Percentiles rank a stretch among this genome's conserved stretches.
Evolutionary conservation across 1,140 invertebrate genomes (phyloP).

Genomic region (Pogonomyrmex barbatus): DNA sequence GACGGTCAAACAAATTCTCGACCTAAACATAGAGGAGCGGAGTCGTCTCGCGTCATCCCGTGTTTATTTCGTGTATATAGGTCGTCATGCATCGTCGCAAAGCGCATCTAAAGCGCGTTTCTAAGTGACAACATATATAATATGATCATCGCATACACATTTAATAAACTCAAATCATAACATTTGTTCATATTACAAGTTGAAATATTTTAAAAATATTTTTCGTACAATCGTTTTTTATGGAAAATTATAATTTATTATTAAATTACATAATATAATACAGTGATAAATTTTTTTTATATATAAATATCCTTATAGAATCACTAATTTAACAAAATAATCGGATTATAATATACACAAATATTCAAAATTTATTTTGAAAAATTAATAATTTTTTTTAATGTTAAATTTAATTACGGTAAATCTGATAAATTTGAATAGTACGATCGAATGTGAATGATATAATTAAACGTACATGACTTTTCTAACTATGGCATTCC

Average conservation of each 20-base stretch:
- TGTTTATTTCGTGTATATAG: slow-evolving; percentile 24
- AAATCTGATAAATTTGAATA: neutral
- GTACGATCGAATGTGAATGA: neutral
- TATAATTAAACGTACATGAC: neutral
- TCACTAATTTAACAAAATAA: neutral
- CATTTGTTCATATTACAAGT: neutral
- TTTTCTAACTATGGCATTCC: neutral
- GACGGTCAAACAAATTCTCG: slow-evolving; percentile 39
- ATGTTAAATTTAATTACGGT: neutral
- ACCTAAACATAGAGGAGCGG: neutral
- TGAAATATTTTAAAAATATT: neutral
- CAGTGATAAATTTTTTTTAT: too few relatives aligned
- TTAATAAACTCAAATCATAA: neutral
- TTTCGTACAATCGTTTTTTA: too few relatives aligned
- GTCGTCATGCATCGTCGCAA: neutral
- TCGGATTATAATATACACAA: neutral
- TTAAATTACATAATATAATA: too few relatives aligned
- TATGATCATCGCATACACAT: neutral
- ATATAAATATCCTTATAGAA: neutral
- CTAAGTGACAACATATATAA: neutral
- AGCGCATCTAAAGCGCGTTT: slow-evolving; percentile 3
- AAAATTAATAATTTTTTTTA: neutral
- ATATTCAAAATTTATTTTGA: neutral
- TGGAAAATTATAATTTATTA: too few relatives aligned
- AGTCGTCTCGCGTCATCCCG: neutral